Evolutionary conservation across 2,888 invertebrate species (phyloP).

Genomic region (Listrodromus nycthemerus): DNA sequence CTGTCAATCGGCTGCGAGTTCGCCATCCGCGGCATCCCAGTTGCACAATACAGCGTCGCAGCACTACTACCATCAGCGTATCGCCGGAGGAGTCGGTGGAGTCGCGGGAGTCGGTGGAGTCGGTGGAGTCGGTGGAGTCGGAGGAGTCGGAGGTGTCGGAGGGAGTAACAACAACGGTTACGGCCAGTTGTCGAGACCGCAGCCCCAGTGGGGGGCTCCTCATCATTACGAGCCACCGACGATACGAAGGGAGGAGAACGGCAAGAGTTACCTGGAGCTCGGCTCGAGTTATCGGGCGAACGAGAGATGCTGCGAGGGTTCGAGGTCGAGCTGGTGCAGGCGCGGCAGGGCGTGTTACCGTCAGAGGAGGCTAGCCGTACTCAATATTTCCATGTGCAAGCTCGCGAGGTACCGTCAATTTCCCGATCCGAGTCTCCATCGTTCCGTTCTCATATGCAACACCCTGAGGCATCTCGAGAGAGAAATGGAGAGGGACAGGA

Average conservation of each 20-base stretch:
- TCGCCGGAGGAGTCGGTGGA: conserved; percentile 21
- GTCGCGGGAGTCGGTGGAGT: conserved; percentile 22
- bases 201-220: conserved; percentile 80
- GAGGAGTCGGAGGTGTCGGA: conserved; percentile 30
- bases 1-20: conserved; percentile 74
- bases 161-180: conserved; percentile 77
- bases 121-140: conserved; percentile 17
- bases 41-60: conserved; percentile 68
- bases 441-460: conserved; percentile 97
- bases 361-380: conserved; percentile 93
- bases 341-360: conserved; percentile 92
- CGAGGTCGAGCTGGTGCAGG: conserved; percentile 91
- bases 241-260: conserved; percentile 94
- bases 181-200: conserved; percentile 82
- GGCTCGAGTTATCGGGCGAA: conserved; percentile 86
- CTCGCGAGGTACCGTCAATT: conserved; percentile 94
- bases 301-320: conserved; percentile 89
- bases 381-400: conserved; percentile 97
- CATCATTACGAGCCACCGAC: conserved; percentile 87
- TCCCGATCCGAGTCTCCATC: conserved; percentile 94
- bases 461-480: conserved; percentile 94
- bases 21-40: conserved; percentile 66
- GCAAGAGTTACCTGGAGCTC: conserved; percentile 94
- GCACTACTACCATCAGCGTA: conserved; percentile 69
- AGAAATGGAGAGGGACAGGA: conserved; percentile 92